Conservation (phyloP, 2,113 vertebrate species). For the Petrocephalus zakoni region DNA sequence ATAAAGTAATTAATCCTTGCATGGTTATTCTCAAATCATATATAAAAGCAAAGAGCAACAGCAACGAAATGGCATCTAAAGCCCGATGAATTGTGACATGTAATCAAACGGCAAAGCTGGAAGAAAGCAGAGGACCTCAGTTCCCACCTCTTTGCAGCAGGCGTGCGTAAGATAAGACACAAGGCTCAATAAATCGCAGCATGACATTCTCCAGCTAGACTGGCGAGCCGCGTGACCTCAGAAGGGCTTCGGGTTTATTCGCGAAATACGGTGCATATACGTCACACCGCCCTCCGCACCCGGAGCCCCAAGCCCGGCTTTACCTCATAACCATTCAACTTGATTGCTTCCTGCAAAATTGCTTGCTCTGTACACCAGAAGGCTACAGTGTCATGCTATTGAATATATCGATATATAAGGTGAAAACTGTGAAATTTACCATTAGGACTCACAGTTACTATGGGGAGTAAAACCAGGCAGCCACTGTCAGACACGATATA, state of each 20-base stretch:
- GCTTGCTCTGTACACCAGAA: background rate
- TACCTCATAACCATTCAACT: constrained; percentile 14
- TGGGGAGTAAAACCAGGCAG: background rate
- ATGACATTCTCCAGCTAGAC: background rate
- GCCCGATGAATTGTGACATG: background rate
- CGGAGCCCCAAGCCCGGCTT: background rate
- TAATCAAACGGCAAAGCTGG: background rate
- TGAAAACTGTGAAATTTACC: background rate
- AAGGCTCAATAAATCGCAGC: background rate
- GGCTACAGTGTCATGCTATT: background rate
- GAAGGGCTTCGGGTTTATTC: background rate
- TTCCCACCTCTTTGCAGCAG: background rate
- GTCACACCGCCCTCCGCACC: background rate
- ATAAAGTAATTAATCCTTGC: background rate
- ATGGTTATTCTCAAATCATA: background rate
- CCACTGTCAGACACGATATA: background rate
- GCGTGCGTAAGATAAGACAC: background rate
- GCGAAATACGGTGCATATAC: background rate
- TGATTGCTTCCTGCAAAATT: constrained; percentile 9
- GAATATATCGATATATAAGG: background rate
- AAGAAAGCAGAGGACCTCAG: background rate
- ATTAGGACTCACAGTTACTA: background rate
- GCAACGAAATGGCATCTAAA: background rate
- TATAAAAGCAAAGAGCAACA: background rate
- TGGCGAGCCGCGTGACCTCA: background rate